These are phyloP conservation scores for Ceratitis capitata DNA, from an alignment of 1,140 invertebrate species.

Conservation along the genomic window DNA sequence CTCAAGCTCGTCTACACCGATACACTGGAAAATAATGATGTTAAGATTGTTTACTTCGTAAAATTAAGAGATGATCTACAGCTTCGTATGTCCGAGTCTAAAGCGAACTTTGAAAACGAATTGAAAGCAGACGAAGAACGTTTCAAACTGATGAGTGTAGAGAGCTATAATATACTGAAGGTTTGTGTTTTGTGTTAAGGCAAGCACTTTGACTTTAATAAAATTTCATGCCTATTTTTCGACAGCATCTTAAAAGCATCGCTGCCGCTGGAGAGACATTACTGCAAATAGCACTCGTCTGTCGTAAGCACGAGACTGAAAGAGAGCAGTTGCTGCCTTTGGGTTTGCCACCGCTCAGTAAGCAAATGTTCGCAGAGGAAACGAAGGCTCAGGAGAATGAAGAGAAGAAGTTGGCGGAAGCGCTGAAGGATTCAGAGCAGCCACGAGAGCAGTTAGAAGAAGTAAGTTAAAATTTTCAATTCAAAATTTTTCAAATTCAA, in stretches of 20 bases:
- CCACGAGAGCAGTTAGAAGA: constrained; percentile 38
- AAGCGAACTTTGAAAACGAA: constrained; percentile 51
- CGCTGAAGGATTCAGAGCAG: background rate
- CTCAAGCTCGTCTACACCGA: constrained; percentile 54
- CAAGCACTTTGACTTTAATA: background rate
- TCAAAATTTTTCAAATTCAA: too few species aligned
- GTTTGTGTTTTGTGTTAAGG: constrained; percentile 39
- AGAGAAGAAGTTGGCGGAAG: background rate
- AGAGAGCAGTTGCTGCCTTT: constrained; percentile 70
- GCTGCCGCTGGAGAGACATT: constrained; percentile 68
- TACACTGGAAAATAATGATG: constrained; percentile 53
- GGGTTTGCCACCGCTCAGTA: constrained; percentile 57
- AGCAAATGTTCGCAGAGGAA: constrained; percentile 39
- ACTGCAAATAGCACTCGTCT: constrained; percentile 67
- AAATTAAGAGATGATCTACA: constrained; percentile 53
- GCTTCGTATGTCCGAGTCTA: constrained; percentile 49
- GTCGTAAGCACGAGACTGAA: constrained; percentile 70
- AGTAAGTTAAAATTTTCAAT: constrained; percentile 36
- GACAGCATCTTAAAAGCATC: constrained; percentile 51
- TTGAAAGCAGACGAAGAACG: constrained; percentile 48
- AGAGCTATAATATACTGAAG: constrained; percentile 53
- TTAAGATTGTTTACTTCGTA: constrained; percentile 51
- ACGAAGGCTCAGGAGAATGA: background rate
- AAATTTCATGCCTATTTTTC: background rate
- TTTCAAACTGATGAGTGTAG: constrained; percentile 57